Base-by-base conservation (phyloP, 2,113 vertebrate species). In the Anolis sagrei region DNA sequence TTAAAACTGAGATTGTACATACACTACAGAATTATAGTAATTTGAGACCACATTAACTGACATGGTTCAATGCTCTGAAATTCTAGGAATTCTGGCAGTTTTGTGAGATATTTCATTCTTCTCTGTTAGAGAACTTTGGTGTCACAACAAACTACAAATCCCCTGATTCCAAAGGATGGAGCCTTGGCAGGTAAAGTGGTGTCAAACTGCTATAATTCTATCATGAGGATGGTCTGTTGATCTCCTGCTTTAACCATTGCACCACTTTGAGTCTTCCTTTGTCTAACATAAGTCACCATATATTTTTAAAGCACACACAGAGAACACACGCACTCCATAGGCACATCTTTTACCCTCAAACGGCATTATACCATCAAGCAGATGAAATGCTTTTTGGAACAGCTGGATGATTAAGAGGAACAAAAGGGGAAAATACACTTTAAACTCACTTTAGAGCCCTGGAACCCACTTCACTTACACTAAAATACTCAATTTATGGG, bases 401-500 rank as follows among this genome's bases (percentile, higher is more conserved):
- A 89, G 88, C 86, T 91, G 90, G 87, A 79, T 85, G 87, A 85
- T 74, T 4, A 18, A 92, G 86, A 70, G 70, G 90, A 92, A 90
- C 13, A 90, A 90, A 89, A 88, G 88, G 81, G 88, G 90, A 11
- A 93, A 95, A 94, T 93, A 93, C 89, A 92, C 90, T 89, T 84
- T 83, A 92, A 92, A 90, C 64, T 66, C 94, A 92, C 92, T 87
- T 89, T 92, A 91, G 90, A 91, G 87, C 75, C 93, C 89, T 91
- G 86, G 34, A 76, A 83, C 72, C 89, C 83, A 68, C 77, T 85
- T 92, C 49, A 58, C 75, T 73, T 84, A 85, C 78, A 87, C 84
- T 88, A 86, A 92, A 89, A 93, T 94, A 88, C 83, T 92, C 91
- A 93, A 90, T 86, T 93, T 92, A 93, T 80, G 21, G 87, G 88